phyloP scores from a whole-genome alignment of 2,113 vertebrate species.

The Passer domesticus region DNA sequence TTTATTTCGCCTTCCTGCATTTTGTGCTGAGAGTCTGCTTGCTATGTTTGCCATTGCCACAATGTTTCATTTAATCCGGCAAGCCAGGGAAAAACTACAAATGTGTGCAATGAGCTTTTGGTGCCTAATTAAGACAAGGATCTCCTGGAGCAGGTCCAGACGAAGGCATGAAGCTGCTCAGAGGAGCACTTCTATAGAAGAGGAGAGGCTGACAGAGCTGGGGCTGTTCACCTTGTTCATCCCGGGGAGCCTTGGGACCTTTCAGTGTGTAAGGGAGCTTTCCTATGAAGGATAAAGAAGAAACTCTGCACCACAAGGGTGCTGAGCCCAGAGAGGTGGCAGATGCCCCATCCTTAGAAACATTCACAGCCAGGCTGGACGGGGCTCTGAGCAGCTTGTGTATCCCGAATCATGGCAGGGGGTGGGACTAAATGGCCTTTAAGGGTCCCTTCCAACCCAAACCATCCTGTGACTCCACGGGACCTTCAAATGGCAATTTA shows the following conservation, averaged over 20 bases:
- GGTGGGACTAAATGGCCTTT: accelerated
- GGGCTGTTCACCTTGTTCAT: neutral
- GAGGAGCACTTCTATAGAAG: accelerated
- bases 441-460: neutral
- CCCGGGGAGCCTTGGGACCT: accelerated
- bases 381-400: neutral
- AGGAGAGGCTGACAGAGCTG: neutral
- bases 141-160: neutral
- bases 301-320: neutral
- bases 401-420: accelerated
- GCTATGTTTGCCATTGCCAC: neutral
- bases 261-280: accelerated
- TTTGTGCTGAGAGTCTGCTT: neutral
- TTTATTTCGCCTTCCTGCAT: neutral
- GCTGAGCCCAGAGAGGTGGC: neutral
- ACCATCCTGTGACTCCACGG: accelerated
- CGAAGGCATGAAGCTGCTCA: accelerated
- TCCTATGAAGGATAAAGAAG: neutral
- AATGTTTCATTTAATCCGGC: accelerated
- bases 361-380: accelerated
- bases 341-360: neutral
- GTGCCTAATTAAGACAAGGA: accelerated
- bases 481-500: accelerated
- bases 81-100: neutral
- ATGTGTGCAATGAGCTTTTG: accelerated